These are phyloP conservation scores for Callipepla squamata DNA, from an alignment of 2,113 vertebrate genomes.

Conservation along the genomic window DNA sequence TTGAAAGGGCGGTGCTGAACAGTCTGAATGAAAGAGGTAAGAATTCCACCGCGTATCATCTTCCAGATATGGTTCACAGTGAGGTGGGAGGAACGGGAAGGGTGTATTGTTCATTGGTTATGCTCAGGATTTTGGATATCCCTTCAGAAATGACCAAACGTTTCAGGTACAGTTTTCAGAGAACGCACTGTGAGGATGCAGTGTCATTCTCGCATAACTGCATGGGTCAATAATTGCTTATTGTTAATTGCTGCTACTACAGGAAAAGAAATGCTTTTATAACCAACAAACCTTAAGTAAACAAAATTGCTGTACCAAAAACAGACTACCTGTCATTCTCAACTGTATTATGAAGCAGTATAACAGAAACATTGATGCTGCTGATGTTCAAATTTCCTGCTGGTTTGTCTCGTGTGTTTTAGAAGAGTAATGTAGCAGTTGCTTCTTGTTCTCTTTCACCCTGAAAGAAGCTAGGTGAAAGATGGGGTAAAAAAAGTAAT, in stretches of 20 bases:
- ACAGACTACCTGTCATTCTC: not conserved
- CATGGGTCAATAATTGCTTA: not conserved
- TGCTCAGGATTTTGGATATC: not conserved
- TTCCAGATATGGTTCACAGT: not conserved
- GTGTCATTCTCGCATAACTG: not conserved
- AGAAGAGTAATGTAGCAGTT: not conserved
- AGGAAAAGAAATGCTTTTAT: not conserved
- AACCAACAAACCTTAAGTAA: not conserved
- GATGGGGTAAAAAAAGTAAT: not conserved
- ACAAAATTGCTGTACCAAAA: not conserved
- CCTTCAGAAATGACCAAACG: not conserved
- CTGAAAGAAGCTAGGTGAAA: not conserved
- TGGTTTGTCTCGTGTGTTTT: not conserved
- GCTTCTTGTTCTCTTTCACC: not conserved
- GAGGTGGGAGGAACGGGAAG: not conserved
- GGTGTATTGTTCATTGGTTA: not conserved
- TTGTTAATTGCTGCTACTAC: not conserved
- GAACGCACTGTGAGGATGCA: not conserved
- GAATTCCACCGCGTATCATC: not conserved
- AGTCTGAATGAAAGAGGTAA: conserved; percentile 87
- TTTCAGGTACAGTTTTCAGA: not conserved
- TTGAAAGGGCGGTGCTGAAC: conserved; percentile 86
- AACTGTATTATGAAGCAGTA: not conserved
- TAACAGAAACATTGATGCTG: not conserved
- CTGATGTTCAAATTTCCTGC: not conserved